A percentile compares a stretch with the other conserved stretches of the same genome.
These are phyloP conservation scores for Drosophila pseudoobscura DNA, from an alignment of 1,140 invertebrate genomes.

Conservation along the genomic window DNA sequence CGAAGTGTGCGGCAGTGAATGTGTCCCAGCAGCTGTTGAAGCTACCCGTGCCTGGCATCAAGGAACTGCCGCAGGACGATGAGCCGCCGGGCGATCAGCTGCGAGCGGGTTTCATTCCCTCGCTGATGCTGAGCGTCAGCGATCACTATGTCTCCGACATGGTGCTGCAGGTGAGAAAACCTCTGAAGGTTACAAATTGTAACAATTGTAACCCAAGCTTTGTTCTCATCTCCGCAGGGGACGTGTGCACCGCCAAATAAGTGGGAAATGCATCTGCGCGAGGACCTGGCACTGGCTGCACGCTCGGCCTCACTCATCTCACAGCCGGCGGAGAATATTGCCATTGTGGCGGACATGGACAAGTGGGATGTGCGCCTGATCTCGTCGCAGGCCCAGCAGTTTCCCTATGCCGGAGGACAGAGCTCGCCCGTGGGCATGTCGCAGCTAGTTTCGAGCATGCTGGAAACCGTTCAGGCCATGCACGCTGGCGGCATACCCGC, in stretches of 20 bases:
- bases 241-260: constrained; percentile 83
- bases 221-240: constrained; percentile 41
- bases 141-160: constrained; percentile 91
- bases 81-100: constrained; percentile 69
- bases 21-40: constrained; percentile 70
- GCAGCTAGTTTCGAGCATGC: constrained; percentile 91
- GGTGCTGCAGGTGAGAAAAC: constrained; percentile 86
- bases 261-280: constrained; percentile 84
- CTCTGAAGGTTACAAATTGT: neutral
- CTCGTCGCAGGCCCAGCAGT: constrained; percentile 85
- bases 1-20: constrained; percentile 75
- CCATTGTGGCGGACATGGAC: constrained; percentile 92
- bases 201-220: neutral
- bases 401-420: constrained; percentile 82
- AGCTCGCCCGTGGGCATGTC: constrained; percentile 89
- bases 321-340: constrained; percentile 90
- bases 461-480: constrained; percentile 92
- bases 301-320: constrained; percentile 87
- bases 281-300: constrained; percentile 85
- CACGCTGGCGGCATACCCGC: constrained; percentile 85
- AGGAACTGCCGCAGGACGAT: constrained; percentile 77
- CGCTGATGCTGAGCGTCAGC: constrained; percentile 87
- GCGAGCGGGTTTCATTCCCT: constrained; percentile 83
- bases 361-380: constrained; percentile 88
- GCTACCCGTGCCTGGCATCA: constrained; percentile 72